These are phyloP conservation scores for Neodiprion virginianus DNA, from an alignment of 1,140 invertebrate species.

Conservation along the genomic window DNA sequence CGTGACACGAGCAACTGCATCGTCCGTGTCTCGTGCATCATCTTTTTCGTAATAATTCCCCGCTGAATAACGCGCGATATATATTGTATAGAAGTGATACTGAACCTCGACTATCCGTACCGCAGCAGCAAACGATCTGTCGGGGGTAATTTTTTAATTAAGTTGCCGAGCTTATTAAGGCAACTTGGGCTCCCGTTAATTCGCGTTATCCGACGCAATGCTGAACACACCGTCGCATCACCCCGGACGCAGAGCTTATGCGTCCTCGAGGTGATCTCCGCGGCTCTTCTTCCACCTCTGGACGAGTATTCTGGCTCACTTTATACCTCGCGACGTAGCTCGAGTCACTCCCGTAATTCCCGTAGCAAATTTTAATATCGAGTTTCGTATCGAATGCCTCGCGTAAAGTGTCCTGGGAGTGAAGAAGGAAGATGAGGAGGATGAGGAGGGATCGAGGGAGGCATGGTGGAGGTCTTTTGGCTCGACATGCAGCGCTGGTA, in stretches of 20 bases:
- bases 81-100: no score
- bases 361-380: slow-evolving; percentile 26
- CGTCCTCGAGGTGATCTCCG: background rate
- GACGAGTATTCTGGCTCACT: background rate
- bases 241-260: background rate
- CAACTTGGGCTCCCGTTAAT: background rate
- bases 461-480: background rate
- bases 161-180: background rate
- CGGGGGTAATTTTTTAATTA: background rate
- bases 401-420: slow-evolving; percentile 15
- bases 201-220: background rate
- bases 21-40: background rate
- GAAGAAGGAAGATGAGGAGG: background rate
- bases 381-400: slow-evolving; percentile 29
- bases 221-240: background rate
- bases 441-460: background rate
- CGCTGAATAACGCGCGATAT: no score
- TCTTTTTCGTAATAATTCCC: no score
- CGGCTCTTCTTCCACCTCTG: background rate
- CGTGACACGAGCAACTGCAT: background rate
- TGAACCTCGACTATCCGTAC: background rate
- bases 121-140: background rate
- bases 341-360: slow-evolving; percentile 15
- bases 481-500: slow-evolving; percentile 29
- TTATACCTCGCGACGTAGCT: background rate